Evolutionary conservation across 2,888 invertebrate species (phyloP), one percentile per base, ranked within the genome.

Genomic region (Polydrusus pterygomalis): DNA sequence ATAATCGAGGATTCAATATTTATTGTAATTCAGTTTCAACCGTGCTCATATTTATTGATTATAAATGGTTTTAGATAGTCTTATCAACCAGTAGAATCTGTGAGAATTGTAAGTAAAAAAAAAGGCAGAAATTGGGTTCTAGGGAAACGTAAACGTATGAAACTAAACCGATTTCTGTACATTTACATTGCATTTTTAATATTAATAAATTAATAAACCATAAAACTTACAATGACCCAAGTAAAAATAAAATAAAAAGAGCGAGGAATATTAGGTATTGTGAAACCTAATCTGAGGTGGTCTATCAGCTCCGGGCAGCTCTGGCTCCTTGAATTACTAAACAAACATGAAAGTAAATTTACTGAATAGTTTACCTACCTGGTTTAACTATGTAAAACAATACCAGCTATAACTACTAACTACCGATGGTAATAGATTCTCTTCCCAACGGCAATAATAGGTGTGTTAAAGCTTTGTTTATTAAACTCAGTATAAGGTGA

Each of bases 381-480:
- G 65, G 30, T 51, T 72, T 72, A 65, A 58, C 72, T 56, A 43
- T 63, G 70, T 70, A 70, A 63, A 70, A 63, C 70, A 63, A 62
- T 63, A 70, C 62, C 25, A 20, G 65, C 60, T 70, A 60, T 72
- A 72, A 72, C 64, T 56, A 72, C 51, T 72, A 72, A 72, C 64
- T 56, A 72, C 51, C 45, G 64, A 56, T 63, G 38, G 71, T 72
- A 72, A 72, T 72, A 65, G 72, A 72, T 56, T 65, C 65, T 58
- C 62, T 65, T 64, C 72, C 65, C 64, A 45, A 56, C 54, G 72
- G 64, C 72, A 20, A 72, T n/a, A n/a, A n/a, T 65, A 72, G 72
- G 64, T 56, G 72, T 65, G 72, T 72, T 72, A 65, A 58, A 56
- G 47, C 64, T 72, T 70, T 72, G 51, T 65, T 63, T 72, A 56